Conservation (phyloP, 2,797 vertebrate genomes). For the Protonibea diacanthus region DNA sequence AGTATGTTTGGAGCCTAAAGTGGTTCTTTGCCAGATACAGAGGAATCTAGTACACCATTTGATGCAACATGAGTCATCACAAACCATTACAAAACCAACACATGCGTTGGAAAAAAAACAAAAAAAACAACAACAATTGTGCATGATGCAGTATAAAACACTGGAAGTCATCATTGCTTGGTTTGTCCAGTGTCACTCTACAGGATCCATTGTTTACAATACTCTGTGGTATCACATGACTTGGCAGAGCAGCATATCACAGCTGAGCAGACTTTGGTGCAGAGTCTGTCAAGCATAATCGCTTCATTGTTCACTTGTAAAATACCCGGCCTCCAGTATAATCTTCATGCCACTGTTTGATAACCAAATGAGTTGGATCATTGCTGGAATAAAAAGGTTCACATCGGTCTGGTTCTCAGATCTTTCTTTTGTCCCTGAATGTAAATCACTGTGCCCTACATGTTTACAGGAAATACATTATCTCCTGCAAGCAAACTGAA, state of each 20-base stretch:
- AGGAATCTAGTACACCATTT: background rate
- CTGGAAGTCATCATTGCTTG: background rate
- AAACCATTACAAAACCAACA: background rate
- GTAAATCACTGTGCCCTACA: conserved; percentile 12
- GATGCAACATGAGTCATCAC: background rate
- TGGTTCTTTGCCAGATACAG: background rate
- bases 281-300: conserved; percentile 60
- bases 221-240: conserved; percentile 56
- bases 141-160: background rate
- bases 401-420: background rate
- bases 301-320: conserved; percentile 66
- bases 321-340: conserved; percentile 40
- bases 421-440: conserved; percentile 23
- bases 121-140: background rate
- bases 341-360: conserved; percentile 46
- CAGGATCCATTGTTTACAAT: conserved; percentile 45
- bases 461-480: conserved; percentile 92
- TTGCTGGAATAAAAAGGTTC: conserved; percentile 16
- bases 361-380: conserved; percentile 27
- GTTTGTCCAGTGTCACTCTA: conserved; percentile 5
- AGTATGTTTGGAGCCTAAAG: background rate
- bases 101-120: background rate
- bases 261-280: conserved; percentile 64
- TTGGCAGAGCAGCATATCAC: conserved; percentile 57
- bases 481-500: conserved; percentile 92